These are phyloP conservation scores for Boloria euphrosyne DNA, from an alignment of 2,888 invertebrate species.

Conservation along the genomic window DNA sequence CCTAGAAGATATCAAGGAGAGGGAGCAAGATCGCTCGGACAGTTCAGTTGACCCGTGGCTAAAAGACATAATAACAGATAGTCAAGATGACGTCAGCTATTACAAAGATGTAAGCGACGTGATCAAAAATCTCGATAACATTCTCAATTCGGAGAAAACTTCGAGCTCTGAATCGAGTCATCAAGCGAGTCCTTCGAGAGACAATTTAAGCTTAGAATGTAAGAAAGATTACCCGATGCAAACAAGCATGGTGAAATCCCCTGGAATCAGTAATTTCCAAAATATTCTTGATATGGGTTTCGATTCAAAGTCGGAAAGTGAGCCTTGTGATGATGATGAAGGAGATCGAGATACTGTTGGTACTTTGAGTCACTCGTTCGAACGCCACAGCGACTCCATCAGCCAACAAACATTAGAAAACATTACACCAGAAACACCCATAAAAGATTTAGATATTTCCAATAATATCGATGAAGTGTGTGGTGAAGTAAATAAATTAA, in stretches of 20 bases:
- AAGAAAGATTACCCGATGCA: conserved; percentile 72
- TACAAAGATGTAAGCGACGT: conserved; percentile 84
- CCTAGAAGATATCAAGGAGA: conserved; percentile 60
- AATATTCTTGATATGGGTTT: conserved; percentile 65
- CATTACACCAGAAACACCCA: conserved; percentile 71
- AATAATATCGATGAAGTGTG: conserved; percentile 44
- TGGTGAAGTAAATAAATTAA: conserved; percentile 49
- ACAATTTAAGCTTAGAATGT: conserved; percentile 73
- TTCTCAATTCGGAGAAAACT: conserved; percentile 83
- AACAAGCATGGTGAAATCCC: conserved; percentile 74
- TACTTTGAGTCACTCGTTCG: conserved; percentile 74
- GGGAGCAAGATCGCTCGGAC: conserved; percentile 67
- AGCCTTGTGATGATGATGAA: conserved; percentile 62
- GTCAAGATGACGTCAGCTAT: conserved; percentile 83
- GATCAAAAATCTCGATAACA: conserved; percentile 84
- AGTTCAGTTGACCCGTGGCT: conserved; percentile 83
- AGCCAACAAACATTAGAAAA: conserved; percentile 76
- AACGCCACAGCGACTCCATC: conserved; percentile 68
- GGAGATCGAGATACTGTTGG: conserved; percentile 70
- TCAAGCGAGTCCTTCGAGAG: conserved; percentile 79
- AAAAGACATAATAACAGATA: conserved; percentile 81
- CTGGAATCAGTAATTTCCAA: conserved; percentile 75
- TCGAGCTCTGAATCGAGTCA: conserved; percentile 83
- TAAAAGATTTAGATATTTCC: conserved; percentile 61
- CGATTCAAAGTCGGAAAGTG: conserved; percentile 50